Conservation (phyloP, 53 echinoderm and acorn worm species). For the Crossaster papposus region DNA sequence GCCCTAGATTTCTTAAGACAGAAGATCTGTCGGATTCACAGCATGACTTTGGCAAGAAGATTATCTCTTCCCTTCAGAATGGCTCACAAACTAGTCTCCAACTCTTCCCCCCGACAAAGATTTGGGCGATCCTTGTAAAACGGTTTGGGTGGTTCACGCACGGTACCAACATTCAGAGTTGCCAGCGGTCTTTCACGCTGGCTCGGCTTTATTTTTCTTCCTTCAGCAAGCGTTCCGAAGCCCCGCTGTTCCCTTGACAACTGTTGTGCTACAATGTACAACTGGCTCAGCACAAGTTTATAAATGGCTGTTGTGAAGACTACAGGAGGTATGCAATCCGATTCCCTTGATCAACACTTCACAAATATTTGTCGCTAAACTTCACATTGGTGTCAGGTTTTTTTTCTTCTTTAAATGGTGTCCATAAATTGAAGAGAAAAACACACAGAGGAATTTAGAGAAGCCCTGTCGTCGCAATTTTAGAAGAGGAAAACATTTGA, state of each 20-base stretch:
- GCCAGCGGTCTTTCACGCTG: no score
- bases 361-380: background rate
- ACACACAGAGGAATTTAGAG: background rate
- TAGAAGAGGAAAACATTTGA: no score
- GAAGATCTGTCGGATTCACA: background rate
- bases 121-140: no score
- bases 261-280: constrained; percentile 44
- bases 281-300: background rate
- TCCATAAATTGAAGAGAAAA: background rate
- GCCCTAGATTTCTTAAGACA: constrained; percentile 13
- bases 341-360: constrained; percentile 44
- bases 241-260: constrained; percentile 42
- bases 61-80: no score
- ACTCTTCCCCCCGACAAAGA: no score
- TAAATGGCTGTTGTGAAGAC: constrained; percentile 9
- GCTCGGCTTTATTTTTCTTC: no score
- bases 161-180: no score
- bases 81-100: no score
- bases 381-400: background rate
- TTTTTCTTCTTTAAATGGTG: background rate
- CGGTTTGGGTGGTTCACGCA: no score
- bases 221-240: background rate
- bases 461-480: no score
- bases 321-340: constrained; percentile 15
- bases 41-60: background rate